Percentiles rank a stretch among this genome's conserved stretches.
These are phyloP conservation scores for Ptyas mucosa DNA, from an alignment of 2,113 vertebrate genomes.

Conservation along the genomic window DNA sequence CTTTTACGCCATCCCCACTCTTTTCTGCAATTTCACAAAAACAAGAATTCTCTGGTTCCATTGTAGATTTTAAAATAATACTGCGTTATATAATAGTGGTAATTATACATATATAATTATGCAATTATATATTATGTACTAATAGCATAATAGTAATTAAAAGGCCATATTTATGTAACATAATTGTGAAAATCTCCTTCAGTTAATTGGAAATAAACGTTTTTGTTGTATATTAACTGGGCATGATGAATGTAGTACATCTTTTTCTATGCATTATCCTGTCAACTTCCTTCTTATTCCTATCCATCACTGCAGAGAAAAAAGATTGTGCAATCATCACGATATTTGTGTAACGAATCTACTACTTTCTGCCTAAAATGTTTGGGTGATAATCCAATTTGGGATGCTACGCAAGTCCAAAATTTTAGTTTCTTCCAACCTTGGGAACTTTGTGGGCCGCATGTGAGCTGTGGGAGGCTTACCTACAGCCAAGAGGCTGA, in stretches of 20 bases:
- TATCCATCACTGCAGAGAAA: not conserved
- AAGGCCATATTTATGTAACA: not conserved
- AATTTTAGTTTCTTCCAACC: not conserved
- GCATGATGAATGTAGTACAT: not conserved
- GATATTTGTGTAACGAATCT: not conserved
- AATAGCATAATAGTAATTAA: not conserved
- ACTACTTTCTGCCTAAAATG: not conserved
- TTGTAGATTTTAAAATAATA: not conserved
- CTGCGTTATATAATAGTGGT: not conserved
- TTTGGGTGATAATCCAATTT: not conserved
- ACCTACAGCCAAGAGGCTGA: not conserved
- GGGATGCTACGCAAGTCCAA: not conserved
- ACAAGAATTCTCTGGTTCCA: not conserved
- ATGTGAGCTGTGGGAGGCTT: not conserved
- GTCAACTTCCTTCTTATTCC: not conserved
- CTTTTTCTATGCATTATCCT: not conserved
- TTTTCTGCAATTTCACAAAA: not conserved
- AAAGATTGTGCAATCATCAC: not conserved
- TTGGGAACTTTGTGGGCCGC: not conserved
- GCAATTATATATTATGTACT: not conserved
- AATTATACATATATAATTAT: not conserved
- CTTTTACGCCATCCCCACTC: not conserved
- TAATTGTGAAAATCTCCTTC: not conserved
- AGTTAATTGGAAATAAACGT: not conserved
- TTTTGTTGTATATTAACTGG: not conserved